Conservation (phyloP, 2,797 vertebrate genomes). For the Lithobates pipiens region DNA sequence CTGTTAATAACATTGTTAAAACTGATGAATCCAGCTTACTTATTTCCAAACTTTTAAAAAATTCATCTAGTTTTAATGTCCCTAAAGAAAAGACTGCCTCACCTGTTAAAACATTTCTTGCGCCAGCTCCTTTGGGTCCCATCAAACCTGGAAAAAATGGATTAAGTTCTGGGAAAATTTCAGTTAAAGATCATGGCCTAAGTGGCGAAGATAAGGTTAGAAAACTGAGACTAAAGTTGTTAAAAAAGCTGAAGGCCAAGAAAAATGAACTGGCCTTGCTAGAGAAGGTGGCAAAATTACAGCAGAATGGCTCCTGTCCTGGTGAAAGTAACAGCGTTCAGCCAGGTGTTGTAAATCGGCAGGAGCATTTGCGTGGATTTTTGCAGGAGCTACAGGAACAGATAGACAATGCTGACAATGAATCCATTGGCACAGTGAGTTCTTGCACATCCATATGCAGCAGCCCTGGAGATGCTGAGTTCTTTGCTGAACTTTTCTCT, state of each 20-base stretch:
- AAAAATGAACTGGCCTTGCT: conserved; percentile 89
- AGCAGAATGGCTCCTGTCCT: conserved; percentile 49
- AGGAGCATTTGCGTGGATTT: conserved; percentile 72
- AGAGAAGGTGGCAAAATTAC: conserved; percentile 73
- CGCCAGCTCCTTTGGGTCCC: background rate
- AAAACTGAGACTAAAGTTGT: conserved; percentile 84
- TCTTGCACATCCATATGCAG: conserved; percentile 72
- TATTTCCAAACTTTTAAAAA: background rate
- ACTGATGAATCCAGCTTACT: background rate
- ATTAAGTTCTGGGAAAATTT: conserved; percentile 21
- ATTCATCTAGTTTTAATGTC: background rate
- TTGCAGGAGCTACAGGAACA: conserved; percentile 74
- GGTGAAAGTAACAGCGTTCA: conserved; percentile 42
- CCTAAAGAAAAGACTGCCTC: background rate
- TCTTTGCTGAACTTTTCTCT: conserved; percentile 86
- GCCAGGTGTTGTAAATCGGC: conserved; percentile 62
- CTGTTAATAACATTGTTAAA: conserved; percentile 32
- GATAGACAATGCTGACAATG: conserved; percentile 74
- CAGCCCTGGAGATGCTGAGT: conserved; percentile 74
- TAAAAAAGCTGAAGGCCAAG: conserved; percentile 91
- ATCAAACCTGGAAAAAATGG: background rate
- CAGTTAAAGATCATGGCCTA: conserved; percentile 58
- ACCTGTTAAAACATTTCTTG: background rate
- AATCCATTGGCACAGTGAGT: conserved; percentile 70
- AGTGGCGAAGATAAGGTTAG: conserved; percentile 73